Base-by-base conservation (phyloP, 2,888 invertebrate genomes). In the Limulus polyphemus region DNA sequence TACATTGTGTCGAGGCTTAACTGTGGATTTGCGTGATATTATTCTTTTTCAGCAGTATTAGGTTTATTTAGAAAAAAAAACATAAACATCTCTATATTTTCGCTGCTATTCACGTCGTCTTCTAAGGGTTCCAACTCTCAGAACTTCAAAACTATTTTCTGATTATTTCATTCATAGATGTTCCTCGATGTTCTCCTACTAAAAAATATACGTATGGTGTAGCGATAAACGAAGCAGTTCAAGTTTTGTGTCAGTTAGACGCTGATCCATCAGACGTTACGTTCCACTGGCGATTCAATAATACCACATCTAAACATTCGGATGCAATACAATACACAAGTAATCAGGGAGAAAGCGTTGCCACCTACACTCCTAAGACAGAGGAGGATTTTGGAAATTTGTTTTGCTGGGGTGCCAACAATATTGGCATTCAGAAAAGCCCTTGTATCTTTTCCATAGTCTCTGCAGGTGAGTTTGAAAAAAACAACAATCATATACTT, bases 251-350 rank as follows among this genome's bases (percentile, higher is more conserved):
- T 50, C 68, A 69, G 56, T 55, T 70, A 7, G 69, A 69, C 16
- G 64, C 69, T 2, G 70, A 70, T 64, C 70, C 70, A 4, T 58
- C 64, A 12, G 67, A 71, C 55, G 86, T 87, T 71, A 85, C 84
- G 74, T 93, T 92, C 80, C 85, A 88, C 71, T 92, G 92, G 92
- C 90, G 90, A 80, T 91, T 92, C 80, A 92, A 92, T 80, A 65
- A 65, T 51, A 90, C 89, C 77, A 88, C 90, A 51, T 72, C 71
- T 2, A 59, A 65, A 47, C 63, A 54, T 16, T 56, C 62, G 13
- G 68, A 65, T 11, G 47, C 68, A 11, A n/a, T 50, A 0, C 57
- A 57, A 5, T 67, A 89, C 65, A 83, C 84, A 2, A 80, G 84
- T 69, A 82, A 69, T 79, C 87, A 87, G 9, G 88, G 89, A 58